Evolutionary conservation across 2,797 vertebrate species (phyloP).

Genomic region (Discoglossus pictus): DNA sequence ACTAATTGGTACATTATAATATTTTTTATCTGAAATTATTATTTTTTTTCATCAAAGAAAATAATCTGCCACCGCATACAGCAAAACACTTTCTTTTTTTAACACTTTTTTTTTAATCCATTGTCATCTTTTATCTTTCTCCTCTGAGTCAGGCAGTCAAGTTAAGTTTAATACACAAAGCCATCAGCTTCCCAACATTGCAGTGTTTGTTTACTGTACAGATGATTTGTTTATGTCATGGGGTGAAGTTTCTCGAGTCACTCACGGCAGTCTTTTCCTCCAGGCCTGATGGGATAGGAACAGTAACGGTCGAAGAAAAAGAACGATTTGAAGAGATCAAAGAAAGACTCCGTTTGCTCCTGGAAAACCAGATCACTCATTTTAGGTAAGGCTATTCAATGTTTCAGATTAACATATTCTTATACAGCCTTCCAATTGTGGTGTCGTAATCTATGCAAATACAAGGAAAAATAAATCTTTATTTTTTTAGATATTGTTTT

Average conservation of each 20-base stretch:
- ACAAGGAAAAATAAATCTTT: constrained; percentile 40
- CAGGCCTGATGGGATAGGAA: constrained; percentile 96
- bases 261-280: constrained; percentile 58
- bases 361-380: constrained; percentile 98
- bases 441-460: background rate
- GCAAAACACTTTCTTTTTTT: background rate
- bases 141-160: background rate
- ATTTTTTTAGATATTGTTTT: constrained; percentile 90
- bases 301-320: constrained; percentile 90
- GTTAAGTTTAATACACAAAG: background rate
- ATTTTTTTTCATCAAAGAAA: no score
- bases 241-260: constrained; percentile 54
- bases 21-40: no score
- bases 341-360: constrained; percentile 89
- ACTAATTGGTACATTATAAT: no score
- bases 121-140: constrained; percentile 1
- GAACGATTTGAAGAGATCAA: constrained; percentile 96
- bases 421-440: background rate
- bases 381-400: constrained; percentile 81
- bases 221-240: constrained; percentile 48
- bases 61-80: no score
- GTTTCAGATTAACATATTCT: background rate
- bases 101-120: background rate
- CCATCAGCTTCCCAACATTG: constrained; percentile 34
- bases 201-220: constrained; percentile 47